Evolutionary conservation across 2,888 invertebrate species (phyloP), one percentile per base, ranked within the genome.

Genomic region (Bombylius major): DNA sequence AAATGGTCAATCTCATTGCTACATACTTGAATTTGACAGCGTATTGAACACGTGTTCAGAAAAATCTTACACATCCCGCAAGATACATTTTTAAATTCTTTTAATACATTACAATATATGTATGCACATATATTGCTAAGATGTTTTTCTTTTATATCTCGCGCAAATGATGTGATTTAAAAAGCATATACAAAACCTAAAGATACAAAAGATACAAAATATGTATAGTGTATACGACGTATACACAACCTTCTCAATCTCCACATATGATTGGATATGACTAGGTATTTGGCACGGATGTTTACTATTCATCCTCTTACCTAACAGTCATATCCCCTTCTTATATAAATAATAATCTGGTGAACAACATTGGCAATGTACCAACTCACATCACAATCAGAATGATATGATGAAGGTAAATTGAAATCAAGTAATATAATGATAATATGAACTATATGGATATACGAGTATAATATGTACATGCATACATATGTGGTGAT

Each of bases 31-130:
- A 54, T 55, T n/a, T 55, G 55, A 55, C 55, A 55, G 50, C 50
- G 11, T 55, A 23, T 46, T 23, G 55, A 55, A 55, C 55, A 55
- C 50, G 50, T 51, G 55, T 55, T 55, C 55, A 50, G 51, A 36
- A 50, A 36, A 55, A 47, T 47, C 47, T 50, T 50, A 51, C 55
- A 51, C 55, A 47, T 55, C 55, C 55, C 55, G 50, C 50, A 47
- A 39, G 13, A 23, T 47, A 3, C 23, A 23, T 23, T 23, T 23
- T 23, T 2, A 23, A 23, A 23, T 23, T 23, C n/a, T 23, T 23
- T 23, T 23, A 23, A 23, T 23, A 23, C 23, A 23, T 23, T 23
- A 23, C 39, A n/a, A n/a, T n/a, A n/a, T n/a, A n/a, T n/a, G n/a
- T n/a, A n/a, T n/a, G n/a, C n/a, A n/a, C n/a, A n/a, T 42, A 11